Evolutionary conservation across 2,888 invertebrate genomes (phyloP).

Genomic region (Tenthredo notha): DNA sequence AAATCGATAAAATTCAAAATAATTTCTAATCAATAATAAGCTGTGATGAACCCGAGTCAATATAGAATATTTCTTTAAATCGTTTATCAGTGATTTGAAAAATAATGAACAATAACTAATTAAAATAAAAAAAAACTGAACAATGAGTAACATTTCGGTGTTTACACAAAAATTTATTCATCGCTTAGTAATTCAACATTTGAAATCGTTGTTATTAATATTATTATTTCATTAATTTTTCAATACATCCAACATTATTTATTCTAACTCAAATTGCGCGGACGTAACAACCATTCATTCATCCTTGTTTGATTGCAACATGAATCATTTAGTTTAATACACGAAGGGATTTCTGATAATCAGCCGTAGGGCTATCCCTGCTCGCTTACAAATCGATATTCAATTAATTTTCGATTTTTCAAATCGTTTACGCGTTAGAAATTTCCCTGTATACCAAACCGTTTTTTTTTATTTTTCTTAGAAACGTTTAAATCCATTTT

Average conservation of each 20-base stretch:
- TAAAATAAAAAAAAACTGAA: background rate
- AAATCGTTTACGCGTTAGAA: background rate
- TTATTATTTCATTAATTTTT: background rate
- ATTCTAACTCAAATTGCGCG: background rate
- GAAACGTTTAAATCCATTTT: no score
- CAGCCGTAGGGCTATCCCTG: background rate
- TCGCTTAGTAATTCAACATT: background rate
- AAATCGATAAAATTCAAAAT: no score
- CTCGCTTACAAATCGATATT: background rate
- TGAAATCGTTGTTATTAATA: background rate
- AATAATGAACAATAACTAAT: background rate
- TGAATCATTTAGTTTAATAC: conserved; percentile 17
- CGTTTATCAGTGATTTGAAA: no score
- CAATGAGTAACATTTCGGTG: background rate
- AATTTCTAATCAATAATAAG: no score
- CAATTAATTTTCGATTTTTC: conserved; percentile 6
- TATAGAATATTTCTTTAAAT: no score
- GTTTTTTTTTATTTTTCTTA: no score
- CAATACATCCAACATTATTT: background rate
- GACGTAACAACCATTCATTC: background rate
- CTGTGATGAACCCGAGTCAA: no score
- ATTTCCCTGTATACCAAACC: no score
- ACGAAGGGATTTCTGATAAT: background rate
- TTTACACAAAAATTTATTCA: background rate
- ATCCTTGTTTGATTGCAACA: conserved; percentile 19